phyloP scores from a whole-genome alignment of 2,113 vertebrate species.

The Lates calcarifer region DNA sequence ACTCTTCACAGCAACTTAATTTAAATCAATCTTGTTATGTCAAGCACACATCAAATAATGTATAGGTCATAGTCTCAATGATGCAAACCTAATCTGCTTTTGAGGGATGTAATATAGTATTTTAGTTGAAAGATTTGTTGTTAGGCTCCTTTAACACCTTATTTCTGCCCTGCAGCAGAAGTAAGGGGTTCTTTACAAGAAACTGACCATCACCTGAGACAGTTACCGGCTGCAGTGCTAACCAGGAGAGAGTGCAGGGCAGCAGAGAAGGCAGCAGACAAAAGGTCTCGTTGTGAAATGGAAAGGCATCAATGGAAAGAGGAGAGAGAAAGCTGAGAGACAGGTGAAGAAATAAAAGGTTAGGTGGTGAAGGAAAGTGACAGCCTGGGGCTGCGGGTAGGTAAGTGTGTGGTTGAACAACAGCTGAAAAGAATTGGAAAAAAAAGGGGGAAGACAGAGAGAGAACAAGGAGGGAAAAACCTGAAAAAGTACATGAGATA shows the following conservation, averaged over 20 bases:
- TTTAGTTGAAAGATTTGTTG: not conserved
- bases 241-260: constrained; percentile 14
- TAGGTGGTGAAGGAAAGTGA: constrained; percentile 24
- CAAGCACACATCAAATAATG: not conserved
- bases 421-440: constrained; percentile 22
- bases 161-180: not conserved
- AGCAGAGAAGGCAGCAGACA: constrained; percentile 34
- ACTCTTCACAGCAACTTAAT: not conserved
- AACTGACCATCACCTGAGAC: constrained; percentile 8
- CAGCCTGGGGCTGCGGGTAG: constrained; percentile 6
- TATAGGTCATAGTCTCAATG: not conserved
- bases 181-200: constrained; percentile 16
- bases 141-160: not conserved
- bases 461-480: not conserved
- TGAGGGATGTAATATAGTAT: not conserved
- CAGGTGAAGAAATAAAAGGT: constrained; percentile 33
- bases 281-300: constrained; percentile 43
- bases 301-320: constrained; percentile 36
- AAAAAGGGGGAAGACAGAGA: not conserved
- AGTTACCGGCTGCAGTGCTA: constrained; percentile 18
- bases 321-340: constrained; percentile 18
- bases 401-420: constrained; percentile 20
- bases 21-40: not conserved
- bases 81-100: not conserved
- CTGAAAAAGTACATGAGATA: not conserved